phyloP scores from a whole-genome alignment of 2,888 invertebrate species.

The Beris morrisii region DNA sequence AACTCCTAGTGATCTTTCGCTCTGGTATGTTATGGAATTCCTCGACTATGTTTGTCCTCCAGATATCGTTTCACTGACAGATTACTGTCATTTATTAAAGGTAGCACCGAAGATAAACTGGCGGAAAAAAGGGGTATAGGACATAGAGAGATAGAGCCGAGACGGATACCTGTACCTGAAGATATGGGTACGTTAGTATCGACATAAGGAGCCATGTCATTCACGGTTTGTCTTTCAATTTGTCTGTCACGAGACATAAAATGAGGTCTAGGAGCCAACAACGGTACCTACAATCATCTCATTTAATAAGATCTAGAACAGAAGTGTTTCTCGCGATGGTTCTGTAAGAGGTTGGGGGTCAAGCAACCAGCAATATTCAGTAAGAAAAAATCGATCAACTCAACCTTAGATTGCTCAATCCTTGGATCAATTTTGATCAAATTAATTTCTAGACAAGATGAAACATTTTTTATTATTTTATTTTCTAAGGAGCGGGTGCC shows the following conservation, averaged over 20 bases:
- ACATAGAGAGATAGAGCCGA: too few relatives aligned
- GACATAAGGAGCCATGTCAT: slow-evolving; percentile 35
- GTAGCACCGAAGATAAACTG: not conserved
- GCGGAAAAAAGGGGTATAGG: too few relatives aligned
- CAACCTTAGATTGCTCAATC: too few relatives aligned
- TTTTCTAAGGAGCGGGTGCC: slow-evolving; percentile 12
- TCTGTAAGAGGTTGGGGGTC: too few relatives aligned
- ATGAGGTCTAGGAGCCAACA: too few relatives aligned
- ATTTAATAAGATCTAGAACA: too few relatives aligned
- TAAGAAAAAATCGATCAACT: too few relatives aligned
- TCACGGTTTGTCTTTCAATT: slow-evolving; percentile 36
- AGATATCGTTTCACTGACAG: slow-evolving; percentile 37
- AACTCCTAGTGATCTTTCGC: slow-evolving; percentile 14
- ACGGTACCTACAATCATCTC: too few relatives aligned
- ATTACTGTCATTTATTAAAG: slow-evolving; percentile 37
- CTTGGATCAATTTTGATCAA: slow-evolving; percentile 15
- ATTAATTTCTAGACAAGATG: slow-evolving; percentile 12
- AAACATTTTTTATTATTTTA: not conserved
- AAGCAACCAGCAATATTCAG: too few relatives aligned
- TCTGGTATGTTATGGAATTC: slow-evolving; percentile 29
- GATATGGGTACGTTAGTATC: slow-evolving; percentile 1
- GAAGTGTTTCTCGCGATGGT: too few relatives aligned
- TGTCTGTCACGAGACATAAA: slow-evolving; percentile 31
- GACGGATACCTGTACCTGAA: not conserved
- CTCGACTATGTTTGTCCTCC: slow-evolving; percentile 32